Evolutionary conservation across 2,797 vertebrate species (phyloP), one percentile per base, ranked within the genome.

Genomic region (Dendrocincla fuliginosa): DNA sequence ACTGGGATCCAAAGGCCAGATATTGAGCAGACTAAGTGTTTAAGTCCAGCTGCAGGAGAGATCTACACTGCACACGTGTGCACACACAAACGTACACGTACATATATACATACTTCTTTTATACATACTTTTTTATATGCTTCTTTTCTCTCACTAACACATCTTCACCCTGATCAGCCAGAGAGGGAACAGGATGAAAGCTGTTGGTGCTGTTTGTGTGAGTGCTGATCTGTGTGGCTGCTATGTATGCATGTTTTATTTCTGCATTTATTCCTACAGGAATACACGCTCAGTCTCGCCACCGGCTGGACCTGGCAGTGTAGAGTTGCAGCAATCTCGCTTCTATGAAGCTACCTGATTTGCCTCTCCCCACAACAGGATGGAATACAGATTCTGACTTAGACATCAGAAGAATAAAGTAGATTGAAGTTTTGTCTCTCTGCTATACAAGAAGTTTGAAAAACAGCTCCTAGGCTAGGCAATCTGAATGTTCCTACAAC

Each of bases 1-100:
- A 61, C 32, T 7, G 5, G 9, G 28, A 83, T 53, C 33, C 63
- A 83, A 64, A 86, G 28, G 18, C 17, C 47, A 76, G 63, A 37
- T 8, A 59, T 28, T 6, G 9, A 87, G 30, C 0, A 53, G 30
- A 50, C 0, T 6, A 28, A 37, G 56, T 13, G 22, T 16, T 41
- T 44, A 41, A 67, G 65, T 49, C 22, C 53, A 71, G 64, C 53
- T 61, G 60, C 59, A 77, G 70, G 47, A 82, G 28, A 53, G 53
- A 77, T 60, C 24, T 49, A 46, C 20, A 17, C 4, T 33, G 50
- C 42, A 81, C 35, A 28, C 1, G 6, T 25, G 35, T 19, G 65
- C 39, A 37, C 49, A 56, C 11, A 47, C 27, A 73, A 37, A 50
- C 1, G 3, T 33, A 64, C 23, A 42, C 19, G 32, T 18, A 73